Conservation (phyloP, 2,888 invertebrate species). For the Lepidonotus clava region DNA sequence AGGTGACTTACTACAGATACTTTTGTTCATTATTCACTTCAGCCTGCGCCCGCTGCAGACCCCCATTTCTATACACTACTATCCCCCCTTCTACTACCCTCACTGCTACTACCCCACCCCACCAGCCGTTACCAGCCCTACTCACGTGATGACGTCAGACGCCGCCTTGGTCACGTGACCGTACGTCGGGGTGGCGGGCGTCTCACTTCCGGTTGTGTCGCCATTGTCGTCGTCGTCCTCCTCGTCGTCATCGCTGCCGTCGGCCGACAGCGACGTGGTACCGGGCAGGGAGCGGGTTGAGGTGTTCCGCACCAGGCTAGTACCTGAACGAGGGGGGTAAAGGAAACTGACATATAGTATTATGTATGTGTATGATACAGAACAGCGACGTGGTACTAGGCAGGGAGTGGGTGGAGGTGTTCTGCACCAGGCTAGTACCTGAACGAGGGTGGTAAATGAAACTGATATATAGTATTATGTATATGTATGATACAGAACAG, state of each 20-base stretch:
- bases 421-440: slow-evolving; percentile 27
- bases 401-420: slow-evolving; percentile 33
- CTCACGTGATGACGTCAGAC: not conserved
- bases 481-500: not conserved
- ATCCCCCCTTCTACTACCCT: too few species aligned
- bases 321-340: slow-evolving; percentile 18
- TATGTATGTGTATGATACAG: not conserved
- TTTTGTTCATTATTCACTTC: too few species aligned
- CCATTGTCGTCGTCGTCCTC: slow-evolving; percentile 41
- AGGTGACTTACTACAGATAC: too few species aligned
- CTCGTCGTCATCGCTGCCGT: slow-evolving; percentile 7
- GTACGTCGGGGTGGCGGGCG: not conserved
- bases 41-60: too few species aligned
- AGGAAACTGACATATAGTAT: not conserved
- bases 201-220: slow-evolving; percentile 8
- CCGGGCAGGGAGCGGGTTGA: slow-evolving; percentile 50
- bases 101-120: too few species aligned
- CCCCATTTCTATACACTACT: too few species aligned
- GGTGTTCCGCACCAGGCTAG: slow-evolving; percentile 2
- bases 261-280: slow-evolving; percentile 5
- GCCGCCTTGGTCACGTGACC: not conserved
- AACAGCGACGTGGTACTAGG: slow-evolving; percentile 18
- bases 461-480: not conserved
- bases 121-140: too few species aligned
- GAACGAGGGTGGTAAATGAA: not conserved